Evolutionary conservation across 1,140 invertebrate genomes (phyloP).

Genomic region (Drosophila kanapiae): DNA sequence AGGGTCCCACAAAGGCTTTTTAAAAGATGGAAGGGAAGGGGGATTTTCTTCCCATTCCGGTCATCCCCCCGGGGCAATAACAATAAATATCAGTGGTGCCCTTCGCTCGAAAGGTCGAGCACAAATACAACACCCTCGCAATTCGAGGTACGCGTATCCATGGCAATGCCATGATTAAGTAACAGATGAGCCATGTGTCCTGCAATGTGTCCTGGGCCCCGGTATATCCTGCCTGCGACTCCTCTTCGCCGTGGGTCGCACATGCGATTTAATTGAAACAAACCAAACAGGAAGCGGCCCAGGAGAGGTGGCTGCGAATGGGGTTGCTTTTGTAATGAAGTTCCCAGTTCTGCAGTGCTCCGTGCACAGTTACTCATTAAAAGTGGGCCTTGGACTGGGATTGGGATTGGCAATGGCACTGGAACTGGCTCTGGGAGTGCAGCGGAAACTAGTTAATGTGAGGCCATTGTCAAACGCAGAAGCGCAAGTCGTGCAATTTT

Average conservation of each 20-base stretch:
- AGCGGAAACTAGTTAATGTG: conserved; percentile 83
- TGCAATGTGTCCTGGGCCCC: conserved; percentile 38
- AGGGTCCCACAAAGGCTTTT: conserved; percentile 30
- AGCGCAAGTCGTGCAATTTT: conserved; percentile 83
- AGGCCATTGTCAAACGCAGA: conserved; percentile 82
- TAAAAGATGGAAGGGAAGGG: background rate
- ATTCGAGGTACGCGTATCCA: conserved; percentile 62
- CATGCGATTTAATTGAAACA: conserved; percentile 84
- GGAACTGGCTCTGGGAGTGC: conserved; percentile 57
- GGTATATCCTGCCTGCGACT: conserved; percentile 26
- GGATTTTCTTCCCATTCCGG: background rate
- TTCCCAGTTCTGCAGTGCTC: conserved; percentile 59
- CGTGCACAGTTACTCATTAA: conserved; percentile 74
- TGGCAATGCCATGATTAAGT: conserved; percentile 83
- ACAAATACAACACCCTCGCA: conserved; percentile 40
- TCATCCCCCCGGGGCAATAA: conserved; percentile 36
- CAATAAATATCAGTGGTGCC: conserved; percentile 47
- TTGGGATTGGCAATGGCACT: conserved; percentile 13
- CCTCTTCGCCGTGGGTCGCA: conserved; percentile 54
- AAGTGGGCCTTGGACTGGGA: conserved; percentile 45
- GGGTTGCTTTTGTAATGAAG: conserved; percentile 81
- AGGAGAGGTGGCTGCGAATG: conserved; percentile 43
- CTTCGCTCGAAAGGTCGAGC: conserved; percentile 31
- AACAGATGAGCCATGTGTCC: conserved; percentile 76
- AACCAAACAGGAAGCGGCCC: conserved; percentile 76